Base-by-base conservation (phyloP, 2,888 invertebrate genomes). In the Zeuzera pyrina region DNA sequence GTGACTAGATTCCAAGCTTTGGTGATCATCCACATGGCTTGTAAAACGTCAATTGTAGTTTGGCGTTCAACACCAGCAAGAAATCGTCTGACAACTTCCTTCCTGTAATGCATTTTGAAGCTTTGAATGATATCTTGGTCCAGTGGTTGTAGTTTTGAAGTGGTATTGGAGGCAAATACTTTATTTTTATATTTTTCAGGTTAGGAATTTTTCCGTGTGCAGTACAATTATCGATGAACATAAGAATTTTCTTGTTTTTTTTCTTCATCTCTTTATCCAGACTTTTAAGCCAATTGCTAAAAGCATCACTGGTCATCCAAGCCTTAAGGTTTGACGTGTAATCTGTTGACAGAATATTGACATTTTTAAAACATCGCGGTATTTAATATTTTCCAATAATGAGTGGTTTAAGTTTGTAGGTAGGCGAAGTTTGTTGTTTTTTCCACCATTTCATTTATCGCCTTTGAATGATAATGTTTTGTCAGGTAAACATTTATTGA, bases 371-470 rank as follows among this genome's bases (percentile, higher is more conserved):
- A 42, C 45, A 45, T 11, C 42, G 34, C 16, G 44, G 40, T 27
- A 35, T 41, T 30, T 31, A 38, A 23, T 35, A 28, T 36, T 49
- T 45, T 21, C 45, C 44, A 12, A 47, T 43, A 2, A 47, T 30
- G 21, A 41, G 29, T 8, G 29, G 30, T 30, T 31, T 30, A 2
- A 30, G 13, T 34, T 42, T 42, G 31, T 29, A 14, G 35, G 37
- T 11, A 35, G 10, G 5, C 35, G 24, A 15, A 33, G 35, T 27
- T 35, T 35, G 15, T 25, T 33, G 27, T 28, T 26, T 22, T 38
- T 34, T 15, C 37, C 31, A 22, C 31, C 34, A 27, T 31, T 29
- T 22, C 34, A 33, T 24, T 28, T 29, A 12, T 31, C 31, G 29
- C 15, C 11, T 27, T 36, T 36, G 13, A 36, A 37, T n/a, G 26